Base-by-base conservation (phyloP, 2,797 vertebrate genomes). In the Centroberyx gerrardi region DNA sequence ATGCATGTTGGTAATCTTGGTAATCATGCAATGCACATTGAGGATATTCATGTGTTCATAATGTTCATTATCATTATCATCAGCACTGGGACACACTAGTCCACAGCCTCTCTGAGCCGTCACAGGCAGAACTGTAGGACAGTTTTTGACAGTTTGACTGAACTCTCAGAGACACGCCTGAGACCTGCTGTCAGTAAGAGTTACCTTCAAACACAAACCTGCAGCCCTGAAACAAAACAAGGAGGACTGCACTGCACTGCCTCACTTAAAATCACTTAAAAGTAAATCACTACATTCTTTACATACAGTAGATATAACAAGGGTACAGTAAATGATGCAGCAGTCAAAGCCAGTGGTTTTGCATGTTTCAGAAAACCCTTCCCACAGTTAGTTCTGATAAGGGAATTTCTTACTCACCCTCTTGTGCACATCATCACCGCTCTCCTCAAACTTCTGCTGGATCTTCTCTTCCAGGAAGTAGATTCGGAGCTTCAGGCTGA, bases 401-500 rank as follows among this genome's bases (percentile, higher is more conserved):
- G 59, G 42, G 10, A 15, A 0, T 15, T 10, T 36, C 31, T 4
- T 17, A 81, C 97, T 98, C 92, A 98, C 98, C 95, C 93, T 92
- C 83, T 70, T 96, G 94, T 97, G 95, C 85, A 99, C 89, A 54
- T 96, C 96, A 0, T 98, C 95, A 76, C 95, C 90, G 90, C 95
- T 96, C 87, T 94, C 95, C 88, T 98, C 96, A 61, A 96, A 96
- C 91, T 96, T 98, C 93, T 97, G 96, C 83, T 99, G 97, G 94
- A 99, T 95, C 52, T 94, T 95, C 90, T 99, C 98, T 92, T 99
- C 98, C 95, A 99, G 94, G 92, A 99, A 99, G 92, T 99, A 99
- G 93, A 99, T 99, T 90, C 98, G 93, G 62, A 99, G 95, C 92
- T 99, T 99, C 89, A 99, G 96, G 94, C 97, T 99, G 96, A 99